A percentile compares a stretch with the other conserved stretches of the same genome.
These are phyloP conservation scores for Hydroisotoma schaefferi DNA, from an alignment of 2,888 invertebrate genomes.

Conservation along the genomic window DNA sequence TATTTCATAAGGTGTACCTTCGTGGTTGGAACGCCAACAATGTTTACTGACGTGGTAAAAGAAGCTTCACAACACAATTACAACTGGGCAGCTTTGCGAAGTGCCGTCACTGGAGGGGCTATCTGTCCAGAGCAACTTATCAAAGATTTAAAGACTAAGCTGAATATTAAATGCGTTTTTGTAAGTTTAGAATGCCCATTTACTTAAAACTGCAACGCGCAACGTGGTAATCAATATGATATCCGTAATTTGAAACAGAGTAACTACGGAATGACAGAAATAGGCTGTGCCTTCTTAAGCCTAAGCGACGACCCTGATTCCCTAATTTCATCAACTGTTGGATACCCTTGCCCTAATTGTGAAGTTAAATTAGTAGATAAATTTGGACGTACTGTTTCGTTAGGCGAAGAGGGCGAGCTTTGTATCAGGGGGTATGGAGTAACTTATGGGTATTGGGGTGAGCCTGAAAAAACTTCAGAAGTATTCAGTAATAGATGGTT, in stretches of 20 bases:
- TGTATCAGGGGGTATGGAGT: conserved; percentile 56
- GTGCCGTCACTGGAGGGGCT: conserved; percentile 69
- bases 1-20: conserved; percentile 61
- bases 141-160: conserved; percentile 48
- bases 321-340: conserved; percentile 54
- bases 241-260: conserved; percentile 50
- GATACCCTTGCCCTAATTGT: conserved; percentile 30
- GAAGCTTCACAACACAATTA: conserved; percentile 56
- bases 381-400: conserved; percentile 52
- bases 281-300: conserved; percentile 56
- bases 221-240: background rate
- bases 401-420: conserved; percentile 55
- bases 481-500: conserved; percentile 57
- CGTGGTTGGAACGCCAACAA: conserved; percentile 76
- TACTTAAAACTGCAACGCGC: background rate
- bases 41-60: conserved; percentile 72
- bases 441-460: conserved; percentile 58
- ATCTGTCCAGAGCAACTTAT: conserved; percentile 60
- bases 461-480: conserved; percentile 56
- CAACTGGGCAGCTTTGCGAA: conserved; percentile 51
- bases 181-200: background rate
- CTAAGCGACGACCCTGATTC: conserved; percentile 53
- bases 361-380: conserved; percentile 51
- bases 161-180: conserved; percentile 9
- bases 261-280: conserved; percentile 59